These are phyloP conservation scores for Nannospalax galili DNA, from an alignment of 2,113 vertebrate species.

Conservation along the genomic window DNA sequence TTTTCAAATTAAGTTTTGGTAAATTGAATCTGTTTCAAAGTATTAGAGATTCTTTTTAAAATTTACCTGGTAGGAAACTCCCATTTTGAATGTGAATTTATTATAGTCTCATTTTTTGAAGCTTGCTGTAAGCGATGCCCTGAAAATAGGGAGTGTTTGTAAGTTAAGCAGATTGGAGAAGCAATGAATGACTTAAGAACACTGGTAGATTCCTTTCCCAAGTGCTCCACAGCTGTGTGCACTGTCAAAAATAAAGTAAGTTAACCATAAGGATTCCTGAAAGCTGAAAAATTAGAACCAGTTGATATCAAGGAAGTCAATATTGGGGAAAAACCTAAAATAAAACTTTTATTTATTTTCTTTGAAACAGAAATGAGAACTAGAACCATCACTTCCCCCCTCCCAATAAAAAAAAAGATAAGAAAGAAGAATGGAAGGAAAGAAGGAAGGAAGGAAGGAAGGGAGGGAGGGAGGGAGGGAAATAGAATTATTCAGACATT, in stretches of 20 bases:
- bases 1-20: not conserved
- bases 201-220: not conserved
- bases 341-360: too few species aligned
- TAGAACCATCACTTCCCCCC: too few species aligned
- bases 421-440: too few species aligned
- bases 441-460: too few species aligned
- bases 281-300: not conserved
- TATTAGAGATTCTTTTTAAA: not conserved
- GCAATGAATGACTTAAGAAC: not conserved
- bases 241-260: not conserved
- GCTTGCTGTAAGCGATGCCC: not conserved
- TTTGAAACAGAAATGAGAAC: too few species aligned
- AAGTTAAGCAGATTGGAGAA: not conserved
- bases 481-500: too few species aligned
- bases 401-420: too few species aligned
- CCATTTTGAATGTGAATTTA: not conserved
- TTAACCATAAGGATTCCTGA: not conserved
- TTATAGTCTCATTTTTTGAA: not conserved
- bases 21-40: not conserved
- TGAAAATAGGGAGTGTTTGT: not conserved
- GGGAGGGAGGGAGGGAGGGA: too few species aligned
- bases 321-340: too few species aligned
- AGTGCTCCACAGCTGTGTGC: not conserved
- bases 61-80: not conserved
- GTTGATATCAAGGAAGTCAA: not conserved